Conservation (phyloP, 2,113 vertebrate species). For the Bagarius yarrelli region DNA sequence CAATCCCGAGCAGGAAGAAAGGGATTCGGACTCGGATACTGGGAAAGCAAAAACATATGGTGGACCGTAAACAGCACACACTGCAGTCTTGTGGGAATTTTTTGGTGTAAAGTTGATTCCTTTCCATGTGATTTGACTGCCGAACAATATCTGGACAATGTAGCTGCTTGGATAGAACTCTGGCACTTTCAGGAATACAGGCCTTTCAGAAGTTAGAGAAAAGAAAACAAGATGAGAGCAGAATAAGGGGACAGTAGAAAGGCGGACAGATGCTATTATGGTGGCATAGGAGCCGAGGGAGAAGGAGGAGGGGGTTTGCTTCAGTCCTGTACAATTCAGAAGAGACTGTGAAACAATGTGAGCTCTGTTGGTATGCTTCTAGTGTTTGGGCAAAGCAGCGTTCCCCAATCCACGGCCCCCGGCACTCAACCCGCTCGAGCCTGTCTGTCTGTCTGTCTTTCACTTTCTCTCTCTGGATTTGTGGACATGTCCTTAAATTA, state of each 20-base stretch:
- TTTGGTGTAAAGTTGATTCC: too few relatives aligned
- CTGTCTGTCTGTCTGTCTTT: not conserved
- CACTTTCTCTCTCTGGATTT: not conserved
- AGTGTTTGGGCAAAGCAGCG: conserved; percentile 61
- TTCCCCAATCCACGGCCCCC: conserved; percentile 55
- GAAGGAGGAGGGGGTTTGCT: conserved; percentile 43
- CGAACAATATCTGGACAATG: not conserved
- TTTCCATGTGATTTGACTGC: not conserved
- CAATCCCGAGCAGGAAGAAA: conserved; percentile 72
- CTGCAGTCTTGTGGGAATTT: not conserved
- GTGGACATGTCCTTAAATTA: not conserved
- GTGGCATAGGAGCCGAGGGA: conserved; percentile 21
- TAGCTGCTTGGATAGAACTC: not conserved
- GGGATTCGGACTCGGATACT: conserved; percentile 35
- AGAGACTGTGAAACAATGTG: conserved; percentile 68
- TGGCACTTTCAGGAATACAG: not conserved
- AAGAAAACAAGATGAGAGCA: conserved; percentile 33
- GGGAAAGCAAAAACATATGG: conserved; percentile 61
- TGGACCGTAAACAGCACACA: not conserved
- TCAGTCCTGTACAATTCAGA: conserved; percentile 62
- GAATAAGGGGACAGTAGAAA: conserved; percentile 12
- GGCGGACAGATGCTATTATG: conserved; percentile 44
- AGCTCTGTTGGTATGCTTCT: conserved; percentile 73
- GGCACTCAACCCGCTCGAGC: conserved; percentile 38
- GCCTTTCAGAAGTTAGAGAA: conserved; percentile 6